These are phyloP conservation scores for Cephalopachus bancanus DNA, from an alignment of 2,797 vertebrate genomes.

Conservation along the genomic window DNA sequence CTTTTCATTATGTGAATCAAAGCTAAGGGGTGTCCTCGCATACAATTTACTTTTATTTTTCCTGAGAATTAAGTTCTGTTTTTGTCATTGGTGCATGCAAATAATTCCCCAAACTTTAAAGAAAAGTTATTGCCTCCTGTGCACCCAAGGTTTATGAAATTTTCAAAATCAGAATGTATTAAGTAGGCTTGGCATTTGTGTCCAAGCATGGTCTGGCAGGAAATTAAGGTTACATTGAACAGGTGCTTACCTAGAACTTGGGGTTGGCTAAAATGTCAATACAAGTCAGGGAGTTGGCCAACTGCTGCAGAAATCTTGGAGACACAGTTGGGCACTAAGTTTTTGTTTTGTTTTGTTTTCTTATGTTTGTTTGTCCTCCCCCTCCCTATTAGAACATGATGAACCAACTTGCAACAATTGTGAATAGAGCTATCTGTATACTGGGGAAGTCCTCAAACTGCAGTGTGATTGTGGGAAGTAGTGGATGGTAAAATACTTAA, in stretches of 20 bases:
- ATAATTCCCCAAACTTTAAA: slow-evolving; percentile 87
- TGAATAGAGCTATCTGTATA: slow-evolving; percentile 86
- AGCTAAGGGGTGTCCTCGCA: slow-evolving; percentile 90
- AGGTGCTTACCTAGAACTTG: slow-evolving; percentile 83
- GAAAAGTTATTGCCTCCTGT: slow-evolving; percentile 78
- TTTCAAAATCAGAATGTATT: slow-evolving; percentile 78
- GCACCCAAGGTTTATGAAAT: slow-evolving; percentile 77
- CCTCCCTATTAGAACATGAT: slow-evolving; percentile 79
- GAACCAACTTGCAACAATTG: slow-evolving; percentile 77
- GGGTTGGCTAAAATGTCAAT: slow-evolving; percentile 77
- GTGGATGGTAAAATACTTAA: slow-evolving; percentile 80
- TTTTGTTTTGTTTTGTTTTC: slow-evolving; percentile 83
- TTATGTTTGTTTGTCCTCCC: slow-evolving; percentile 80
- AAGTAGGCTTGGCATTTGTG: slow-evolving; percentile 73
- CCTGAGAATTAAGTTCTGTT: slow-evolving; percentile 89
- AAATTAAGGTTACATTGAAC: slow-evolving; percentile 83
- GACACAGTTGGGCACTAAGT: slow-evolving; percentile 48
- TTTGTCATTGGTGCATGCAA: slow-evolving; percentile 84
- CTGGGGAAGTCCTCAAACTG: slow-evolving; percentile 79
- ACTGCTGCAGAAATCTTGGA: slow-evolving; percentile 14
- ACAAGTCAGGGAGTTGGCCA: slow-evolving; percentile 59
- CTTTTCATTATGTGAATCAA: slow-evolving; percentile 88
- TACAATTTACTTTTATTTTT: slow-evolving; percentile 88
- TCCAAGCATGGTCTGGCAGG: slow-evolving; percentile 78
- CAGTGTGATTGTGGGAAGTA: slow-evolving; percentile 78